A percentile compares a stretch with the other conserved stretches of the same genome.
Evolutionary conservation across 1,140 invertebrate genomes (phyloP).

Genomic region (Nylanderia fulva): DNA sequence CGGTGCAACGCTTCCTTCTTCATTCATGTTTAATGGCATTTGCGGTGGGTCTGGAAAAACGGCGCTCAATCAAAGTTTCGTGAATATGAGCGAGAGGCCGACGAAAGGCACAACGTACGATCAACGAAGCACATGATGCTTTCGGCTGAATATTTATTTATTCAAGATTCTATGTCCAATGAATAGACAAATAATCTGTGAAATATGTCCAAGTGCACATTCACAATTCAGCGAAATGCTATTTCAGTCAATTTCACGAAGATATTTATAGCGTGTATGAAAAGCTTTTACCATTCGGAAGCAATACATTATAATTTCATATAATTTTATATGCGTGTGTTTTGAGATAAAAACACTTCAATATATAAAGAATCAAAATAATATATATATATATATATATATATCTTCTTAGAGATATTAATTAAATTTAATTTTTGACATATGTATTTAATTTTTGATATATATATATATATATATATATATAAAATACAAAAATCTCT

Average conservation of each 20-base stretch:
- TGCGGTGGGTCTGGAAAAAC: conserved; percentile 36
- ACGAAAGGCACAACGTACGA: conserved; percentile 20
- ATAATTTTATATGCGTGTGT: no score
- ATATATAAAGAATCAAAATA: not conserved
- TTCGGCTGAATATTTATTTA: conserved; percentile 27
- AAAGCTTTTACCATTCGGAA: not conserved
- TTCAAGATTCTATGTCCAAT: conserved; percentile 22
- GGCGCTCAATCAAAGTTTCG: conserved; percentile 49
- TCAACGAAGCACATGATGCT: conserved; percentile 5
- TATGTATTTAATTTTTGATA: no score
- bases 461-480: no score
- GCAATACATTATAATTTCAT: not conserved
- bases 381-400: not conserved
- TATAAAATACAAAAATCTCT: no score
- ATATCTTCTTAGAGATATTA: no score
- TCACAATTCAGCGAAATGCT: not conserved
- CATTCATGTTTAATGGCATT: conserved; percentile 55
- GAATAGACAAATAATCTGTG: not conserved
- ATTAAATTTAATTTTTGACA: no score
- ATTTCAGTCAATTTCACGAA: not conserved
- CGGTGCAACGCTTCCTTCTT: conserved; percentile 19
- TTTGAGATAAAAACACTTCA: not conserved
- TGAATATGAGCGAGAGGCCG: not conserved
- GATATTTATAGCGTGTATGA: not conserved
- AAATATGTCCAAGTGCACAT: not conserved